phyloP scores from a whole-genome alignment of 2,888 invertebrate genomes.

The Bembecia ichneumoniformis region DNA sequence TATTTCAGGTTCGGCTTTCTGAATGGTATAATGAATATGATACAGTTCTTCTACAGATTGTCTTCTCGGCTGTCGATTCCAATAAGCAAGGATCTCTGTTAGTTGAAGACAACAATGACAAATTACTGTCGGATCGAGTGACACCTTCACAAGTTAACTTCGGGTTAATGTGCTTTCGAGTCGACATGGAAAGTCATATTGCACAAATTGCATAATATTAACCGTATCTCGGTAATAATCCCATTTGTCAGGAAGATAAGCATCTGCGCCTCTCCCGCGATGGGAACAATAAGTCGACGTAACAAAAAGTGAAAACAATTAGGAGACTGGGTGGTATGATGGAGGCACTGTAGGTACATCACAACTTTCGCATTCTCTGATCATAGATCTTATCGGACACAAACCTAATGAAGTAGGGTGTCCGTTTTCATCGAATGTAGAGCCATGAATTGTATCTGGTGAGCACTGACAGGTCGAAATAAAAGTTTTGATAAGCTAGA shows the following conservation, averaged over 20 bases:
- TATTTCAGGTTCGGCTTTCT: too few species aligned
- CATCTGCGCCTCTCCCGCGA: constrained; percentile 33
- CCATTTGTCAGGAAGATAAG: constrained; percentile 54
- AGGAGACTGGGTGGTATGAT: constrained; percentile 27
- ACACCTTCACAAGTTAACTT: background rate
- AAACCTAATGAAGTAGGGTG: constrained; percentile 18
- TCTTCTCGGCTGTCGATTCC: too few species aligned
- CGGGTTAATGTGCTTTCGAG: background rate
- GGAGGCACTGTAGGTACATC: constrained; percentile 22
- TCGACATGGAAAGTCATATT: constrained; percentile 25
- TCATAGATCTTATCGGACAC: constrained; percentile 18
- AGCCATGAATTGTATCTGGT: constrained; percentile 10
- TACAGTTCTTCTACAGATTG: too few species aligned
- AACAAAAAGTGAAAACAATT: constrained; percentile 64
- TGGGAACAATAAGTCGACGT: constrained; percentile 45
- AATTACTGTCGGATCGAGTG: background rate
- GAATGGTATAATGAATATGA: too few species aligned
- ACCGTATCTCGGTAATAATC: constrained; percentile 46
- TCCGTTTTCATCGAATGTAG: constrained; percentile 19
- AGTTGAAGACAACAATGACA: background rate
- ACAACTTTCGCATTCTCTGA: constrained; percentile 36
- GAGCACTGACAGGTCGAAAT: constrained; percentile 29
- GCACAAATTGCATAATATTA: constrained; percentile 45
- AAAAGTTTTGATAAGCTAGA: constrained; percentile 28
- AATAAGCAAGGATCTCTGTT: too few species aligned